Evolutionary conservation across 1,140 invertebrate genomes (phyloP).

Genomic region (Pectinophora gossypiella): DNA sequence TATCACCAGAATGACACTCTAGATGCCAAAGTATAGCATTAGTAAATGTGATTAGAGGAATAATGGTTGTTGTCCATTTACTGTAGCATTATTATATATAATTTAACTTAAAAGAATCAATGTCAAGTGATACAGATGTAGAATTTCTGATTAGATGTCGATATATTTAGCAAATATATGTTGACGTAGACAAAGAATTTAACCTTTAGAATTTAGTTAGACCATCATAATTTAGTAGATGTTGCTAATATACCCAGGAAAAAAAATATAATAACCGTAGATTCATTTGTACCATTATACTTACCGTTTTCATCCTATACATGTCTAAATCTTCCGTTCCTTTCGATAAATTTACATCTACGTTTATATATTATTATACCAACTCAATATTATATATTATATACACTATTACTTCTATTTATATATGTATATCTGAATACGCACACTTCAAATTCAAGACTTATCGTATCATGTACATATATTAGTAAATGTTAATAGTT

Average conservation of each 20-base stretch:
- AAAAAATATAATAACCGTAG: background rate
- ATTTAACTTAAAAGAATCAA: constrained; percentile 37
- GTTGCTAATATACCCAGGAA: too few species aligned
- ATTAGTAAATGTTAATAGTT: constrained; percentile 22
- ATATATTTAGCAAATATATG: constrained; percentile 31
- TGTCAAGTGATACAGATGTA: background rate
- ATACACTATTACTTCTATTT: constrained; percentile 27
- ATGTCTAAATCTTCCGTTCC: background rate
- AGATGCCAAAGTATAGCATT: constrained; percentile 58
- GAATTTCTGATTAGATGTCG: background rate
- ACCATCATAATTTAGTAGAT: constrained; percentile 14
- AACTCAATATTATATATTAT: constrained; percentile 11
- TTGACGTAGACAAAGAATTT: constrained; percentile 53
- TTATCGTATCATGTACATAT: constrained; percentile 50
- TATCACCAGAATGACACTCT: constrained; percentile 32
- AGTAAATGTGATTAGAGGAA: constrained; percentile 42
- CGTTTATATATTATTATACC: background rate
- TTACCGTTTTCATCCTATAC: background rate
- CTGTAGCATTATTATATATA: constrained; percentile 37
- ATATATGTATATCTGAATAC: constrained; percentile 17
- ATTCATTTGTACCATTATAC: background rate
- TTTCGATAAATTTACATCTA: constrained; percentile 1
- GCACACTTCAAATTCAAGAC: constrained; percentile 67
- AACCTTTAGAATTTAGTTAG: constrained; percentile 32
- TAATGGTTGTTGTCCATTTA: constrained; percentile 68